Evolutionary conservation across 2,888 invertebrate genomes (phyloP), one percentile per base, ranked within the genome.

Genomic region (Pseudoips prasinana): DNA sequence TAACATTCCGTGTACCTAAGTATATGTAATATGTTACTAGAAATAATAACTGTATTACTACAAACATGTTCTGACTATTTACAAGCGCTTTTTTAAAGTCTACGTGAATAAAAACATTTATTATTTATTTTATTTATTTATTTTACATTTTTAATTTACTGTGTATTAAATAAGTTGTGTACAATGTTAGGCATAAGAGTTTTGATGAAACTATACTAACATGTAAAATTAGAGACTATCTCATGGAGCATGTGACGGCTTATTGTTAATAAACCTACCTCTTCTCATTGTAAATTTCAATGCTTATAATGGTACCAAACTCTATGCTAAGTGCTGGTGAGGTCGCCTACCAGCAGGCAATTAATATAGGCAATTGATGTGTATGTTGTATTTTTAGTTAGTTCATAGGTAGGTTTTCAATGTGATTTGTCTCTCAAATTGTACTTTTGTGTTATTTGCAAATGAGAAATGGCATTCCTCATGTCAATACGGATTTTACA

Each of bases 391-490:
- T n/a, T n/a, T n/a, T n/a, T n/a, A n/a, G n/a, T n/a, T n/a, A n/a
- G n/a, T n/a, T n/a, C n/a, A n/a, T n/a, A 84, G 85, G 89, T 84
- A 86, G 88, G 88, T 85, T 89, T 83, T 84, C 75, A 74, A 84
- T 86, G 82, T 89, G 82, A 87, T 86, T 88, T 82, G 88, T 89
- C 87, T 86, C 87, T 85, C 70, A 83, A 86, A 85, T 86, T 86
- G 88, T 87, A 86, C 87, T 84, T 85, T 83, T 84, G 83, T 85
- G 87, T 89, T 88, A 86, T 82, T 86, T 89, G 80, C 88, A 84
- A 86, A 87, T 86, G 87, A 86, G 88, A 87, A 85, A 74, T 88
- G 88, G 88, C 89, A 89, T 89, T 89, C 89, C 89, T 89, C 87
- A 85, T 88, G 89, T 89, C 89, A 86, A 89, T 84, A 87, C 78